A percentile compares a stretch with the other conserved stretches of the same genome.
Evolutionary conservation across 2,797 vertebrate genomes (phyloP).

Genomic region (Parauchenoglanis ngamensis): DNA sequence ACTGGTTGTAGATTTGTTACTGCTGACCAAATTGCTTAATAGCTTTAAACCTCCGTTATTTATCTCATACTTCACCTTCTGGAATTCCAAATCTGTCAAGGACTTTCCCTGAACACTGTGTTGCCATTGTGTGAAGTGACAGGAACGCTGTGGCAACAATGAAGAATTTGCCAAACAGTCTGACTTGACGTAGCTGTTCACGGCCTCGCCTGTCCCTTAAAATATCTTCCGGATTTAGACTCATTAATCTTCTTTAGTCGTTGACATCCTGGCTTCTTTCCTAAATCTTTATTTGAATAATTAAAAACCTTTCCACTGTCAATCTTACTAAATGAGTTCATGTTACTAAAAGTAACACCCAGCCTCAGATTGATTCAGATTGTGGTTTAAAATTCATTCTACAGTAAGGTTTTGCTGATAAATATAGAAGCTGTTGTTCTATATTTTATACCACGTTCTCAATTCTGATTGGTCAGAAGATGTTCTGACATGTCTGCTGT

Average conservation of each 20-base stretch:
- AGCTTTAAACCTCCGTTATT: neutral
- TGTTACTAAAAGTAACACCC: neutral
- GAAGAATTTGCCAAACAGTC: neutral
- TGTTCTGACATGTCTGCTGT: neutral
- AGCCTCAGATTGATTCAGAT: neutral
- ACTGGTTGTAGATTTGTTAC: slow-evolving; percentile 24
- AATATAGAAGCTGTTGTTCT: neutral
- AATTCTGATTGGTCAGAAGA: neutral
- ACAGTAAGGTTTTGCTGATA: neutral
- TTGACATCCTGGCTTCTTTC: neutral
- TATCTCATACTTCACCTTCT: neutral
- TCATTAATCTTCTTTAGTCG: neutral
- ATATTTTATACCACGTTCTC: neutral
- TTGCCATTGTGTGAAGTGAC: neutral
- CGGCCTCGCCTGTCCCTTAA: neutral
- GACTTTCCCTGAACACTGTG: neutral
- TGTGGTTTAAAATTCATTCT: neutral
- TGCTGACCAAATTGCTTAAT: slow-evolving; percentile 26
- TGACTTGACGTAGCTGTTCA: neutral
- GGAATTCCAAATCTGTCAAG: neutral
- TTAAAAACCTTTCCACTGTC: neutral
- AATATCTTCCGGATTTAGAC: neutral
- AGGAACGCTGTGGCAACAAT: neutral
- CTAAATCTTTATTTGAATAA: neutral
- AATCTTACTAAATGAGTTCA: neutral